A percentile compares a stretch with the other conserved stretches of the same genome.
phyloP scores from a whole-genome alignment of 2,888 invertebrate genomes.

The Drosophila nr. fundita region DNA sequence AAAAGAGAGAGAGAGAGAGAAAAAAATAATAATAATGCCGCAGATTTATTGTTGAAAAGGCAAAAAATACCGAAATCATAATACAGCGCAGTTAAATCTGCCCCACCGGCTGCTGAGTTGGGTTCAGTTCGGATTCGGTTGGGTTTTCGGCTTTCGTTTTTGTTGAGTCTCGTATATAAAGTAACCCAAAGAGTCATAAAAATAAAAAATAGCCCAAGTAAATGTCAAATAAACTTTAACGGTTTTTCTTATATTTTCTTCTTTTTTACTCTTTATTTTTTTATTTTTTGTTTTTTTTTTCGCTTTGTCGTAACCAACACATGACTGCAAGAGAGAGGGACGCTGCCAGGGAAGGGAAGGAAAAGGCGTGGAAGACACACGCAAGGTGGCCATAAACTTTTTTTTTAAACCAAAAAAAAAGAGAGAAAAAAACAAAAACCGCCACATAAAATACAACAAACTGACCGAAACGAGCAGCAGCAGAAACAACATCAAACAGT shows the following conservation, averaged over 20 bases:
- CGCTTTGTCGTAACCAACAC: conserved; percentile 27
- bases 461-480: conserved; percentile 62
- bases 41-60: conserved; percentile 72
- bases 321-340: conserved; percentile 7
- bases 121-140: conserved; percentile 17
- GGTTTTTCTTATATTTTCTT: conserved; percentile 67
- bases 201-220: conserved; percentile 82
- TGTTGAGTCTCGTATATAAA: conserved; percentile 30
- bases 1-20: conserved; percentile 21
- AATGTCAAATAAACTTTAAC: conserved; percentile 82
- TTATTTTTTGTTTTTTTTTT: background rate
- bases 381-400: conserved; percentile 62
- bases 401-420: conserved; percentile 33
- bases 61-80: conserved; percentile 30
- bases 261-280: conserved; percentile 19
- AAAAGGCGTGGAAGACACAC: conserved; percentile 26
- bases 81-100: conserved; percentile 29
- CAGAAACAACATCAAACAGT: conserved; percentile 29
- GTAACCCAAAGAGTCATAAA: conserved; percentile 78
- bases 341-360: background rate
- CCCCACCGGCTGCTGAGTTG: conserved; percentile 20
- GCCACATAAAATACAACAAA: conserved; percentile 72
- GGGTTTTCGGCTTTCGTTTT: conserved; percentile 6
- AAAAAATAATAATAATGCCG: conserved; percentile 52
- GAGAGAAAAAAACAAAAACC: conserved; percentile 39